Evolutionary conservation across 2,888 invertebrate species (phyloP), one percentile per base, ranked within the genome.

Genomic region (Eretmocerus hayati): DNA sequence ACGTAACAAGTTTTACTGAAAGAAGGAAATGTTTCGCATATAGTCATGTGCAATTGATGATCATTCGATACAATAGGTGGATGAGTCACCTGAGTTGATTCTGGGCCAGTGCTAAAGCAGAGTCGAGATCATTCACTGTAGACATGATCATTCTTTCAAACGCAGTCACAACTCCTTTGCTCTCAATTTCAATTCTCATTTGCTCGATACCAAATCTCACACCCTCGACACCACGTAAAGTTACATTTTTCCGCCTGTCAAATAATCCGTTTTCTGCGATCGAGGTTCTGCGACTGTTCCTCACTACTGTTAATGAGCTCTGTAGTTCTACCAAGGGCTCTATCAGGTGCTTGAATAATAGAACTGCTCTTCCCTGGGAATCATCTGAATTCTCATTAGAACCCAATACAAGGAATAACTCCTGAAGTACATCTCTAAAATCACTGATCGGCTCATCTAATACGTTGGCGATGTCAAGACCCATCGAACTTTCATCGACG

Each of bases 271-370:
- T 49, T 49, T 64, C 62, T 1, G 62, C 57, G 19, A 62, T 58
- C 3, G 61, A 49, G 37, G 59, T 62, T 42, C 47, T 55, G 13
- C 64, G 59, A 38, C 63, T 62, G 21, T 59, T 64, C 33, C 61
- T 57, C 11, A 66, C 57, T 11, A 65, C 62, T 1, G 63, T 63
- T 1, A 66, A 46, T 4, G 63, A 59, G 39, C 62, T 66, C 32
- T 62, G 58, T 19, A 66, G 63, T 48, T 66, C 65, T 13, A 66
- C 53, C 4, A 65, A 41, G 4, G 66, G 66, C 38, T 59, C 62
- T 3, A 59, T 51, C 3, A 66, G 54, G 21, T 50, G 42, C 26
- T 57, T 52, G 19, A 66, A 40, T 38, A 60, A 56, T 4, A 52
- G 36, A 4, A 59, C 40, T 8, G 57, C 49, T 4, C 56, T 48